Conservation (phyloP, 2,888 invertebrate genomes). For the Leptopilina drosophilae region DNA sequence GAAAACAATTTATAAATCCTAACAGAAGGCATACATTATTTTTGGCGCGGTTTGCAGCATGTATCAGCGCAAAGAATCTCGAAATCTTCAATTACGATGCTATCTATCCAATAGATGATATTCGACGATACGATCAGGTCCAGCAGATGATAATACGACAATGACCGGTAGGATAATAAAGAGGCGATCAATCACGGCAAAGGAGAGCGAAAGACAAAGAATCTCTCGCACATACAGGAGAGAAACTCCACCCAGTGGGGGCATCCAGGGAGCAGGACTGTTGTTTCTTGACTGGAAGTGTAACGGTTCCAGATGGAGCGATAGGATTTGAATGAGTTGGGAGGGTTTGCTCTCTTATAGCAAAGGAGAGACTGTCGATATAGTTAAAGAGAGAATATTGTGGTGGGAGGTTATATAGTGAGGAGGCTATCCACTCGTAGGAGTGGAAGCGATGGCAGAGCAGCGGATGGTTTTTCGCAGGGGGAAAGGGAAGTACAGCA, state of each 20-base stretch:
- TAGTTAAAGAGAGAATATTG: background rate
- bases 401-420: slow-evolving; percentile 16
- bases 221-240: background rate
- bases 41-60: too few species aligned
- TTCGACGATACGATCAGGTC: too few species aligned
- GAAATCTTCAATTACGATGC: too few species aligned
- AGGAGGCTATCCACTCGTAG: slow-evolving; percentile 31
- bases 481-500: slow-evolving; percentile 41
- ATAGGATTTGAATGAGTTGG: slow-evolving; percentile 35
- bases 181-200: too few species aligned
- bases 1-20: too few species aligned
- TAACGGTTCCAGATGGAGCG: slow-evolving; percentile 34
- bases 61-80: too few species aligned
- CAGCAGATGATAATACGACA: too few species aligned
- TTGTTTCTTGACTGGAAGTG: slow-evolving; percentile 11
- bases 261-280: background rate
- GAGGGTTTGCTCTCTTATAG: slow-evolving; percentile 33
- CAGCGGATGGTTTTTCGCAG: slow-evolving; percentile 26
- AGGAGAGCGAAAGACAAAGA: background rate
- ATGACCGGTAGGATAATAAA: too few species aligned
- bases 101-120: too few species aligned
- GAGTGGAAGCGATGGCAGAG: slow-evolving; percentile 33
- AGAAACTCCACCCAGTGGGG: slow-evolving; percentile 17
- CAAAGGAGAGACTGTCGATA: slow-evolving; percentile 53
- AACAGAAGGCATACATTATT: too few species aligned